Evolutionary conservation across 1,140 invertebrate species (phyloP), one percentile per base, ranked within the genome.

Genomic region (Asobara japonica): DNA sequence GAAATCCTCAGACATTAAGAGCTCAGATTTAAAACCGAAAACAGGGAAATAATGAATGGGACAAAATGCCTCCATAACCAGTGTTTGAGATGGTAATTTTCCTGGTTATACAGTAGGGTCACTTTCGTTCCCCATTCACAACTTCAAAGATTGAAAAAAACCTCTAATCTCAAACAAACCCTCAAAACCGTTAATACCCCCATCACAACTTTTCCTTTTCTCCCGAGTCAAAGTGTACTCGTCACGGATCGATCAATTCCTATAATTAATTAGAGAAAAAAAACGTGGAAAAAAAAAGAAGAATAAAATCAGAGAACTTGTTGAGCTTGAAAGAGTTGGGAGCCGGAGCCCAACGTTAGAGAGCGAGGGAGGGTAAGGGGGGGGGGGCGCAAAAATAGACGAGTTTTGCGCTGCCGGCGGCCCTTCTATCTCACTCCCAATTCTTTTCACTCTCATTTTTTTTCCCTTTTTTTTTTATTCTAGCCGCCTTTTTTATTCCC

Each of bases 181-280:
- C 51, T 22, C 67, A 71, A n/a, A 66, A 68, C 70, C 64, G 31
- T 45, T 30, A 72, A 36, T 29, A 45, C 18, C 56, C 36, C 38
- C 61, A 71, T 65, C 38, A 51, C 45, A 45, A 45, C 18, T 45
- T 16, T 56, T 56, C 22, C 22, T 56, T 56, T 56, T 18, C 22
- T 20, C 33, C 25, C 30, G 51, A 18, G 38, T 33, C 38, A 68
- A 38, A 69, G 60, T 69, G 20, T 45, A 29, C 22, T 51, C 10
- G 69, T 30, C 69, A 38, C 36, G 77, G 80, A 78, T 75, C 78
- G 82, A 83, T 83, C 79, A 80, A 82, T 82, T 79, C 73, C 75
- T 78, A 81, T 83, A 82, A 83, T 83, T 83, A 84, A 84, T 83
- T 83, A 80, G 77, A 82, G 81, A 82, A 83, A 83, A 56, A 27